These are phyloP conservation scores for Laspeyria flexula DNA, from an alignment of 2,888 invertebrate genomes.

Conservation along the genomic window DNA sequence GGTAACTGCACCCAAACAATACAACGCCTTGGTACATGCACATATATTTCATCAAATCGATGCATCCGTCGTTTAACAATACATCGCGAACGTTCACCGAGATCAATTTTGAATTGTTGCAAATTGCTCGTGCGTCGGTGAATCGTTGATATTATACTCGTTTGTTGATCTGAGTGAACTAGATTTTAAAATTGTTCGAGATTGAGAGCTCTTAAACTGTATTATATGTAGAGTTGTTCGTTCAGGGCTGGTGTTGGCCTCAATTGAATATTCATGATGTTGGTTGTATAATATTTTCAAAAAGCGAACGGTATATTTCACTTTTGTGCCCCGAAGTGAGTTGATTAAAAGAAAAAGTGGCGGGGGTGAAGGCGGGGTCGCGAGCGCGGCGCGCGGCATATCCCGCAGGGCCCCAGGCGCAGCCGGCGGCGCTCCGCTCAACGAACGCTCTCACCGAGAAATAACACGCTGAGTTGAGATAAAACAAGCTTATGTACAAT, in stretches of 20 bases:
- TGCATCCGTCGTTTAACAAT: slow-evolving; percentile 37
- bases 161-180: slow-evolving; percentile 30
- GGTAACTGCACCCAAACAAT: slow-evolving; percentile 89
- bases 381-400: slow-evolving; percentile 37
- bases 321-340: slow-evolving; percentile 57
- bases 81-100: slow-evolving; percentile 24
- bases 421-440: slow-evolving; percentile 42
- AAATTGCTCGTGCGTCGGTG: slow-evolving; percentile 39
- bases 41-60: slow-evolving; percentile 29
- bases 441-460: slow-evolving; percentile 47
- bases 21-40: slow-evolving; percentile 19
- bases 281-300: not conserved
- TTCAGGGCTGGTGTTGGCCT: not conserved
- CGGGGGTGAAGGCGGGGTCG: slow-evolving; percentile 31
- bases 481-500: slow-evolving; percentile 61
- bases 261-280: slow-evolving; percentile 15
- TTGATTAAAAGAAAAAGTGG: slow-evolving; percentile 62
- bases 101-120: slow-evolving; percentile 37
- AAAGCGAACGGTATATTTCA: slow-evolving; percentile 36
- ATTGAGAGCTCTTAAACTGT: slow-evolving; percentile 20
- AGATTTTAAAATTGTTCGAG: slow-evolving; percentile 26
- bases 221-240: not conserved
- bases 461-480: slow-evolving; percentile 57
- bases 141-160: slow-evolving; percentile 15
- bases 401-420: slow-evolving; percentile 48